These are phyloP conservation scores for Nomada ferruginata DNA, from an alignment of 2,888 invertebrate genomes.

Conservation along the genomic window DNA sequence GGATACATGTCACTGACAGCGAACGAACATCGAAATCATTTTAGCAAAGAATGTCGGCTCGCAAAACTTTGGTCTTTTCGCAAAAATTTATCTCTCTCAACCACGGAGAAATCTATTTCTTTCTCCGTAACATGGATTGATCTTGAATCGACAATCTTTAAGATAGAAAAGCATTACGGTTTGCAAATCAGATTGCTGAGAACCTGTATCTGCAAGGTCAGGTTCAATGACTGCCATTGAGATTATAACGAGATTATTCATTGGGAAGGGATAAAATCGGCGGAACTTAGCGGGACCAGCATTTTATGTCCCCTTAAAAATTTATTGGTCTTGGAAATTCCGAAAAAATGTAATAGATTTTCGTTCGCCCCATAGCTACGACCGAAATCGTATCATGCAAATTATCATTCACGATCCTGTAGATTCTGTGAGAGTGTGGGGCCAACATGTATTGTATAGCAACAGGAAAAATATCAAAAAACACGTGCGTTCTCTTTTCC, in stretches of 20 bases:
- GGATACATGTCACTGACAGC: neutral
- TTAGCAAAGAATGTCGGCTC: neutral
- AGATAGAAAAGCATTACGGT: neutral
- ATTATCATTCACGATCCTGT: no score
- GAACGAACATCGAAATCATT: slow-evolving; percentile 7
- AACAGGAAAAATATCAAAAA: neutral
- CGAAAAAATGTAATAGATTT: no score
- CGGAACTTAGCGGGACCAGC: no score
- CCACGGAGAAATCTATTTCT: neutral
- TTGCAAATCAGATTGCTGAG: slow-evolving; percentile 14
- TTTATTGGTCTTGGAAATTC: no score
- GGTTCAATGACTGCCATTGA: slow-evolving; percentile 72
- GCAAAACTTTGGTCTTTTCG: neutral
- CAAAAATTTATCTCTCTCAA: neutral
- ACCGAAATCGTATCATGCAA: no score
- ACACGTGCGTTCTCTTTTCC: neutral
- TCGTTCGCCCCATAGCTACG: no score
- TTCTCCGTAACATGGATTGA: neutral
- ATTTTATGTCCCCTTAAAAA: no score
- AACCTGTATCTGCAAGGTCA: slow-evolving; percentile 69
- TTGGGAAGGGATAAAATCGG: neutral
- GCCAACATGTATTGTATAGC: neutral
- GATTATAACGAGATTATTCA: neutral
- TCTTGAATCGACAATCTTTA: neutral
- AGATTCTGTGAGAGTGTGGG: no score